Evolutionary conservation across 2,888 invertebrate species (phyloP).

Genomic region (Corbicula japonica): DNA sequence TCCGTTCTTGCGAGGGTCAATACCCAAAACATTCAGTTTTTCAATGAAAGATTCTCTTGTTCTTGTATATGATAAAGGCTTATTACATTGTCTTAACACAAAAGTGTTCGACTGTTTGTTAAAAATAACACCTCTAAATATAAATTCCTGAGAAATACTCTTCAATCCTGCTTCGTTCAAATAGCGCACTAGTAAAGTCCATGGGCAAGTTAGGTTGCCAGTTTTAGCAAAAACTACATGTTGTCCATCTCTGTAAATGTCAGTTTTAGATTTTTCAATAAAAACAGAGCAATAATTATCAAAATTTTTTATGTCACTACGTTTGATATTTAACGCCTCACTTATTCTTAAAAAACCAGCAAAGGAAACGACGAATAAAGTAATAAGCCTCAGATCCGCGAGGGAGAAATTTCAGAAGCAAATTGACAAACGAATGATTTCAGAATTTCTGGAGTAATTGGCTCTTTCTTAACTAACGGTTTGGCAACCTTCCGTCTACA

Average conservation of each 20-base stretch:
- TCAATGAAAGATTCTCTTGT: no score
- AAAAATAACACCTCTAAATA: background rate
- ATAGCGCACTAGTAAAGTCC: background rate
- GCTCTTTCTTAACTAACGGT: constrained; percentile 14
- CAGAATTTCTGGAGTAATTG: constrained; percentile 18
- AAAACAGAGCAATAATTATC: constrained; percentile 1
- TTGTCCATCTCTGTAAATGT: background rate
- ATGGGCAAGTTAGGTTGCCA: background rate
- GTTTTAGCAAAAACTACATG: background rate
- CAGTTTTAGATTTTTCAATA: background rate
- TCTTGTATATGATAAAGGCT: constrained; percentile 6
- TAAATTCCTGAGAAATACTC: background rate
- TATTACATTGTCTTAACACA: background rate
- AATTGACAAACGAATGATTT: background rate
- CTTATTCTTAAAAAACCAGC: constrained; percentile 21
- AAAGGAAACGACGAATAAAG: constrained; percentile 8
- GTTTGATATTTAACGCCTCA: constrained; percentile 2
- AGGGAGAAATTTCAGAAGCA: constrained; percentile 21
- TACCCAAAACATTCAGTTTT: no score
- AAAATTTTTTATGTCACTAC: background rate
- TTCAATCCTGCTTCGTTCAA: background rate
- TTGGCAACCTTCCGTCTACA: constrained; percentile 3
- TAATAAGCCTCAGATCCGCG: constrained; percentile 12
- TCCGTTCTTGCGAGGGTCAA: no score
- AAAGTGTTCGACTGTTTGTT: background rate